These are phyloP conservation scores for Trididemnum miniatum DNA, from an alignment of 23 tunicate species.

Conservation along the genomic window DNA sequence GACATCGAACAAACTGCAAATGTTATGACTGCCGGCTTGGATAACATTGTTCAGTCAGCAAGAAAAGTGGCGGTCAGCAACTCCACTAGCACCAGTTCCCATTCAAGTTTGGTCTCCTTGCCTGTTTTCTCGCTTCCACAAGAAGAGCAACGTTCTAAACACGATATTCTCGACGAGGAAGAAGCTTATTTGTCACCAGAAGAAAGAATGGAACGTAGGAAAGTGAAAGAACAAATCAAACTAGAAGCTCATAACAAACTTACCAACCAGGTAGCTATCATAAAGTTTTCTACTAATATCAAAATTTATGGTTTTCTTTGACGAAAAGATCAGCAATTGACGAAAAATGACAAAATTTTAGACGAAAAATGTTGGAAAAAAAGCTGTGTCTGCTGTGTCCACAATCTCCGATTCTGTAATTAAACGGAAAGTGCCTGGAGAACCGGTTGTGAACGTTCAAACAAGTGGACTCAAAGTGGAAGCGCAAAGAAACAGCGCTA, in stretches of 20 bases:
- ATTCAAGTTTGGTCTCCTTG: constrained; percentile 38
- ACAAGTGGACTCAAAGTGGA: constrained; percentile 51
- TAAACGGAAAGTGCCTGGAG: constrained; percentile 60
- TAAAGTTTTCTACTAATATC: too few relatives aligned
- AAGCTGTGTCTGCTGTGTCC: constrained; percentile 41
- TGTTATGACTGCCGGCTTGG: constrained; percentile 43
- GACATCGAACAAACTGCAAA: constrained; percentile 65
- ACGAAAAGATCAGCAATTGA: too few relatives aligned
- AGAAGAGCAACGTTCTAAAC: constrained; percentile 25
- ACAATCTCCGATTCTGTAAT: constrained; percentile 47
- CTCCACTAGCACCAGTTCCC: constrained; percentile 13
- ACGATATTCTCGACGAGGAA: constrained; percentile 51
- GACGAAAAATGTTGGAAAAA: constrained; percentile 48
- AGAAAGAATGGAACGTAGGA: constrained; percentile 55
- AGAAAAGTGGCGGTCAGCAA: constrained; percentile 36
- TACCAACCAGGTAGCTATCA: constrained; percentile 38
- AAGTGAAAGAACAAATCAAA: background rate
- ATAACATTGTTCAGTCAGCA: constrained; percentile 64
- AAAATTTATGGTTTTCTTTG: too few relatives aligned
- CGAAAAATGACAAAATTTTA: too few relatives aligned
- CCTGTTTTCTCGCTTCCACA: constrained; percentile 51
- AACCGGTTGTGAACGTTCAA: constrained; percentile 46
- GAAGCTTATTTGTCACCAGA: constrained; percentile 80
- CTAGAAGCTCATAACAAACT: constrained; percentile 33
- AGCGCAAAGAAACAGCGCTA: constrained; percentile 18